phyloP scores from a whole-genome alignment of 1,140 invertebrate genomes.

The Zaprionus kolodkinae region DNA sequence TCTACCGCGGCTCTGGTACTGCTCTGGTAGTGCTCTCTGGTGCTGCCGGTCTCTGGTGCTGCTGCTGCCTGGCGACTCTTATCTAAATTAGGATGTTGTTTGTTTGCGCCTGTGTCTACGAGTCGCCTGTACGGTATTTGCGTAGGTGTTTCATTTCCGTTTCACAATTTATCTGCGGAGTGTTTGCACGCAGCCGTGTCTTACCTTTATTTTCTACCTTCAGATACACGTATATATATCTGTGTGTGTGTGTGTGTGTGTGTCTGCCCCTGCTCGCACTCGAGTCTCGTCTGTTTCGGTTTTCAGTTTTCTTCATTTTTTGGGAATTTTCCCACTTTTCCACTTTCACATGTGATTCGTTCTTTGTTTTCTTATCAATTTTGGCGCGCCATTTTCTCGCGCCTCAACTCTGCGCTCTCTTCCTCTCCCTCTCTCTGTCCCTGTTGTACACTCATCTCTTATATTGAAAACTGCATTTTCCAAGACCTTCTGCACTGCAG shows the following conservation, averaged over 20 bases:
- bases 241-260: not conserved
- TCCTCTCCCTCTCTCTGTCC: not conserved
- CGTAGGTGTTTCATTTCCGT: slow-evolving; percentile 84
- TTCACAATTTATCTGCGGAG: slow-evolving; percentile 78
- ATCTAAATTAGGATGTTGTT: slow-evolving; percentile 83
- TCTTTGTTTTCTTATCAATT: slow-evolving; percentile 68
- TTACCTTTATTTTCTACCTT: slow-evolving; percentile 56
- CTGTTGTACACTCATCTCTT: slow-evolving; percentile 20
- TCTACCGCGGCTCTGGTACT: no score
- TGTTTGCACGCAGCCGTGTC: slow-evolving; percentile 57
- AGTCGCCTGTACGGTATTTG: slow-evolving; percentile 73
- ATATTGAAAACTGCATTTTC: slow-evolving; percentile 53
- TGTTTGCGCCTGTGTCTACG: slow-evolving; percentile 78
- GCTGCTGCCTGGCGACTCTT: slow-evolving; percentile 62
- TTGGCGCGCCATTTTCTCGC: slow-evolving; percentile 30
- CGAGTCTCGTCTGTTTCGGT: slow-evolving; percentile 1
- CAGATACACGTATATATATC: slow-evolving; percentile 5
- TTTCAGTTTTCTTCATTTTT: slow-evolving; percentile 13
- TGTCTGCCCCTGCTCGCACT: not conserved
- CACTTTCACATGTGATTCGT: slow-evolving; percentile 74
- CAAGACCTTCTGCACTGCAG: slow-evolving; percentile 41
- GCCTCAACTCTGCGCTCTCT: not conserved
- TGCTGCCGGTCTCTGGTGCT: not conserved
- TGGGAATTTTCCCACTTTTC: slow-evolving; percentile 39
- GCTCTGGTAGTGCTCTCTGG: slow-evolving; percentile 16